These are phyloP conservation scores for Heliopora coerulea DNA, from an alignment of 92 coral and sea anemone species.

Conservation along the genomic window DNA sequence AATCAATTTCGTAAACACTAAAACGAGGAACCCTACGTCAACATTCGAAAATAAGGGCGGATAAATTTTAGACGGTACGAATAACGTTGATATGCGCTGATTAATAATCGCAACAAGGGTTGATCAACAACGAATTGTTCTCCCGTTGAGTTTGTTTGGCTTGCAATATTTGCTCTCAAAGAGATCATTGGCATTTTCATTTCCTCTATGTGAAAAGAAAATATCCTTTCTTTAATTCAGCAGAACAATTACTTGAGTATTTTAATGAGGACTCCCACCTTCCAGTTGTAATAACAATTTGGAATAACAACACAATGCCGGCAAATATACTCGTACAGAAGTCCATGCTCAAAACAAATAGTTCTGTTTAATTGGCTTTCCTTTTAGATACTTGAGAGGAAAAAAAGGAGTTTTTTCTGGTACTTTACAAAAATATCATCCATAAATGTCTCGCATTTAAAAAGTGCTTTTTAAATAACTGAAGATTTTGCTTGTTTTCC, in stretches of 20 bases:
- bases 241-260: constrained; percentile 10
- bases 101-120: constrained; percentile 30
- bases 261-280: background rate
- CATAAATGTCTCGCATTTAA: too few relatives aligned
- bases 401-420: too few relatives aligned
- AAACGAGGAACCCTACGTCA: background rate
- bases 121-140: constrained; percentile 20
- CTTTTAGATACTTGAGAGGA: too few relatives aligned
- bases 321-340: too few relatives aligned
- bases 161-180: constrained; percentile 17
- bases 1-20: constrained; percentile 10
- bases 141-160: constrained; percentile 38
- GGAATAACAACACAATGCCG: background rate
- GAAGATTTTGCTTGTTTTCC: too few relatives aligned
- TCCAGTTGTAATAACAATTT: constrained; percentile 2
- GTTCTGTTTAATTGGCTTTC: too few relatives aligned
- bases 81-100: constrained; percentile 4
- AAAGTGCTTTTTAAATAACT: too few relatives aligned
- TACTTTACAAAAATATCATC: too few relatives aligned
- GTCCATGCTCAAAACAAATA: too few relatives aligned
- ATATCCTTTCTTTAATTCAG: constrained; percentile 30
- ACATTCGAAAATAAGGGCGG: background rate
- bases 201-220: constrained; percentile 31
- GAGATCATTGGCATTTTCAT: constrained; percentile 29
- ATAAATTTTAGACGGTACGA: background rate